Base-by-base conservation (phyloP, 1,140 invertebrate species). In the Bemisia tabaci region DNA sequence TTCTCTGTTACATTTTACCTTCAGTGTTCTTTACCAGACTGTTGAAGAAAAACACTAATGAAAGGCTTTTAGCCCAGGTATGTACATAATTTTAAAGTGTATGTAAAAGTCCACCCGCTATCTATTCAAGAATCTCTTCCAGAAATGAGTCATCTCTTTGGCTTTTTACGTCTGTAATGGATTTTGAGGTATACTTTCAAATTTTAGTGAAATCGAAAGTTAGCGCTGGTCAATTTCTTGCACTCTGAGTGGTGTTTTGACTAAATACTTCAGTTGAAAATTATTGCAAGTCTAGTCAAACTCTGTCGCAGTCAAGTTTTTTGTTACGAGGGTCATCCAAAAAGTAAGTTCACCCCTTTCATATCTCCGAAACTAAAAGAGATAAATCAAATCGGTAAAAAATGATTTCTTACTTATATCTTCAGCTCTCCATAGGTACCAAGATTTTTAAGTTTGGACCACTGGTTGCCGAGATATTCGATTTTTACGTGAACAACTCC, bases 1-100 rank as follows among this genome's bases (percentile, higher is more conserved):
- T 94, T 66, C 91, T 97, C 69, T 96, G 94, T 73, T 84, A 95
- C 21, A 89, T 97, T 71, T 90, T 96, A 74, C 95, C 95, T 0
- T 88, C 92, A 1, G 81, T 84, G 12, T 87, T 85, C 73, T 90
- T 90, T 71, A 82, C 89, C 48, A 82, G 85, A 58, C 81, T 90
- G 59, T 85, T 84, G 11, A 83, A 79, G 39, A 89, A 88, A 78
- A 82, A 88, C 71, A 89, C 87, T 0, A 89, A 86, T 73, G 89
- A 91, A 75, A 81, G 84, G 68, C 71, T 86, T 17, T 69, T 89
- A 59, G 88, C 88, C 22, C 86, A 89, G 79, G 85, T 86, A 72
- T 77, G 66, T 69, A 26, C 60, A 21, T 64, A 1, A 22, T 22
- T 21, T 60, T 59, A 24, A 22, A 62, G 2, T 2, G 25, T 2